phyloP scores from a whole-genome alignment of 1,140 invertebrate genomes.

The Pseudomyrmex concolor region DNA sequence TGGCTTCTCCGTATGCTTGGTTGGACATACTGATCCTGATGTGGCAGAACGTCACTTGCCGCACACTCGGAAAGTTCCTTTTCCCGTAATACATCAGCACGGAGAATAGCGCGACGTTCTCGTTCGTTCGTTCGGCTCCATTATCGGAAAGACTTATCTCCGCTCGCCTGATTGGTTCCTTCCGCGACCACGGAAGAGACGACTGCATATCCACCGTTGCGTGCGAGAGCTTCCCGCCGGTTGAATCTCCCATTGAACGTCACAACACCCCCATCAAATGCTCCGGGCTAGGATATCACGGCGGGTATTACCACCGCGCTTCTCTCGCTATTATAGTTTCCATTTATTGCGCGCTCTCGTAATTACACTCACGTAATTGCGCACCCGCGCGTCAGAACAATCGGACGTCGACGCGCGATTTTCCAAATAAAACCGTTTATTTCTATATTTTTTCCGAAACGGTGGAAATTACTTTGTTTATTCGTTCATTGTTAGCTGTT shows the following conservation, averaged over 20 bases:
- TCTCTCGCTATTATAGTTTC: constrained; percentile 26
- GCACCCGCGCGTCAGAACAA: neutral
- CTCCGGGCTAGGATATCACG: neutral
- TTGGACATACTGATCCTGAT: constrained; percentile 71
- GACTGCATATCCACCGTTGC: constrained; percentile 37
- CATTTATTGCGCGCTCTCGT: neutral
- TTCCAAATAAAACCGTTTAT: constrained; percentile 24
- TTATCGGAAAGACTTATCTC: constrained; percentile 78
- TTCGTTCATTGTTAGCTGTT: neutral
- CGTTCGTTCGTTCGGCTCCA: constrained; percentile 74
- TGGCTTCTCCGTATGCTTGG: constrained; percentile 59
- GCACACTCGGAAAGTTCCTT: constrained; percentile 23
- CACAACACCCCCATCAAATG: neutral
- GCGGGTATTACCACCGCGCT: constrained; percentile 19
- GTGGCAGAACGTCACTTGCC: constrained; percentile 49
- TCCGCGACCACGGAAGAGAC: constrained; percentile 61
- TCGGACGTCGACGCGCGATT: neutral
- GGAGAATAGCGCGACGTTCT: constrained; percentile 24
- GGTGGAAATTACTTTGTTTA: constrained; percentile 34
- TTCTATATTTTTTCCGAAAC: neutral
- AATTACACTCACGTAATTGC: too few relatives aligned
- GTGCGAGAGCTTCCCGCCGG: neutral
- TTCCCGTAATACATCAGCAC: constrained; percentile 38
- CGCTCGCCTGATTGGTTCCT: constrained; percentile 76
- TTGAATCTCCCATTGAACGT: constrained; percentile 25